phyloP scores from a whole-genome alignment of 2,113 vertebrate species.

The Ageneiosus marmoratus region DNA sequence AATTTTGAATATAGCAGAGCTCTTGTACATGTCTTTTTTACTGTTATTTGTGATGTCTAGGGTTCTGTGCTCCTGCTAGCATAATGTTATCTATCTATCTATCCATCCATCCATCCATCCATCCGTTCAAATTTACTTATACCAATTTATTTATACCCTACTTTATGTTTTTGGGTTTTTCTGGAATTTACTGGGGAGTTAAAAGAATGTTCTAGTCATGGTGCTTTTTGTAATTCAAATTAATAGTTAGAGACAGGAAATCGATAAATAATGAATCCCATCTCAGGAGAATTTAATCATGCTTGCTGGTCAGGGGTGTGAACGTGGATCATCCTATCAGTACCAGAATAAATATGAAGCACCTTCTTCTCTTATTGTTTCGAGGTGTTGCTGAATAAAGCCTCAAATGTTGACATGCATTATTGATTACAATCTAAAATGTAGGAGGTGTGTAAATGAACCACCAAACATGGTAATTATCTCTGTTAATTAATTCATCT shows the following conservation, averaged over 20 bases:
- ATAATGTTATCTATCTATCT: no score
- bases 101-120: no score
- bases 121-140: no score
- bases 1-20: no score
- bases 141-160: no score
- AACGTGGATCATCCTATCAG: neutral
- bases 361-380: neutral
- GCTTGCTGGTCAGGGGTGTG: neutral
- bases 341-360: neutral
- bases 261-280: neutral
- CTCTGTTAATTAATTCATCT: constrained; percentile 20
- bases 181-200: neutral
- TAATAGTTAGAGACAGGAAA: neutral
- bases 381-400: constrained; percentile 4
- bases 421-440: constrained; percentile 28
- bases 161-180: no score
- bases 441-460: constrained; percentile 14
- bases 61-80: no score
- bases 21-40: no score
- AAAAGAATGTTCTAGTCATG: neutral
- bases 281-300: neutral
- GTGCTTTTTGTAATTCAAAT: neutral
- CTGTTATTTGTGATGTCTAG: no score
- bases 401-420: constrained; percentile 16
- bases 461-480: neutral